phyloP scores from a whole-genome alignment of 53 echinoderm and acorn worm genomes.

The Paelopatides confundens region DNA sequence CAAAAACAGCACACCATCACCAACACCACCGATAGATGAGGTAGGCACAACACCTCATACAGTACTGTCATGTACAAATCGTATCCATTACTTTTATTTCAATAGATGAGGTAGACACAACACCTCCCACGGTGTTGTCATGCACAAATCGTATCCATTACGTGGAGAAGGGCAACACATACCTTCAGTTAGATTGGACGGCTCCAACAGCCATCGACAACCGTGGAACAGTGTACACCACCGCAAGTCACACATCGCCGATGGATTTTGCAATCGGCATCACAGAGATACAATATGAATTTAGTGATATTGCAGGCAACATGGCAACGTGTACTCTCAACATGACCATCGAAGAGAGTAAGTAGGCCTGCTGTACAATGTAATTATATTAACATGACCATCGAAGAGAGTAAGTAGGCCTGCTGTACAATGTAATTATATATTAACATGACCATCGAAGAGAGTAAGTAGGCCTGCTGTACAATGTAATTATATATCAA shows the following conservation, averaged over 20 bases:
- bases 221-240: background rate
- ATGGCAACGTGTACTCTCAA: slow-evolving; percentile 19
- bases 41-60: too few species aligned
- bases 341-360: slow-evolving; percentile 34
- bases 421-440: too few species aligned
- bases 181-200: background rate
- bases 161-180: background rate
- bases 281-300: background rate
- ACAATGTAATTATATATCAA: too few species aligned
- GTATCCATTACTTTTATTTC: too few species aligned
- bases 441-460: slow-evolving; percentile 41
- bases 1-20: too few species aligned
- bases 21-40: too few species aligned
- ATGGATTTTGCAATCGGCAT: slow-evolving; percentile 32
- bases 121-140: too few species aligned
- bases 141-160: background rate
- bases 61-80: too few species aligned
- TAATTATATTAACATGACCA: slow-evolving; percentile 46
- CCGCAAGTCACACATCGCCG: background rate
- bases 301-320: slow-evolving; percentile 20
- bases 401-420: slow-evolving; percentile 18
- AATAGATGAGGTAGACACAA: too few species aligned
- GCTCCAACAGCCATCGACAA: slow-evolving; percentile 15
- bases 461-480: too few species aligned
- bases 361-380: too few species aligned